Percentiles rank a stretch among this genome's conserved stretches.
These are phyloP conservation scores for Platypus cylindrus DNA, from an alignment of 2,888 invertebrate genomes.

Conservation along the genomic window DNA sequence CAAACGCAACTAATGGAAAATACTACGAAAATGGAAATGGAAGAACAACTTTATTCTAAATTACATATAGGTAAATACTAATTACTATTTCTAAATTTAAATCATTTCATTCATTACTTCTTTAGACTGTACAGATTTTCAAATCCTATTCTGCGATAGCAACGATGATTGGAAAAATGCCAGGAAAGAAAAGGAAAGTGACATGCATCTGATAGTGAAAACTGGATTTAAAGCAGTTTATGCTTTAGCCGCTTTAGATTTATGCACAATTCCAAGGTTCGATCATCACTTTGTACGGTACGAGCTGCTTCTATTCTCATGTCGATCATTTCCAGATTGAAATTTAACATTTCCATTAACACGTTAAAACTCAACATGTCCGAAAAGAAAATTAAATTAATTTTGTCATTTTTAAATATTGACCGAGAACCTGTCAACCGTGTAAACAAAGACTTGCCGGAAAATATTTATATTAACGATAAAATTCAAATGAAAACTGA, in stretches of 20 bases:
- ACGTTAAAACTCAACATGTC: slow-evolving; percentile 64
- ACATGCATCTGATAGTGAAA: slow-evolving; percentile 60
- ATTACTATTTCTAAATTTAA: background rate
- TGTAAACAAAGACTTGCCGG: slow-evolving; percentile 17
- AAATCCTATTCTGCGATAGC: slow-evolving; percentile 47
- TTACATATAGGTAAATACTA: slow-evolving; percentile 34
- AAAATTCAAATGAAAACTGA: slow-evolving; percentile 14
- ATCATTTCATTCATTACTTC: background rate
- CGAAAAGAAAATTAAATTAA: slow-evolving; percentile 51
- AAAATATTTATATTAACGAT: slow-evolving; percentile 19
- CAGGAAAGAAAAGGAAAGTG: slow-evolving; percentile 57
- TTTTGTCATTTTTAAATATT: slow-evolving; percentile 46
- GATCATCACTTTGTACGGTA: background rate
- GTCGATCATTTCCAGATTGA: slow-evolving; percentile 57
- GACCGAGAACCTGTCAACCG: slow-evolving; percentile 22
- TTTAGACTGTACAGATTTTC: slow-evolving; percentile 53
- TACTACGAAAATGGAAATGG: slow-evolving; percentile 69
- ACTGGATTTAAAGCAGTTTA: slow-evolving; percentile 33
- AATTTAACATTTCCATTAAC: slow-evolving; percentile 59
- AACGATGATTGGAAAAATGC: slow-evolving; percentile 64
- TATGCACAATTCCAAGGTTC: slow-evolving; percentile 31
- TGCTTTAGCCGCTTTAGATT: slow-evolving; percentile 25
- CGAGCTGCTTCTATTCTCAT: too few species aligned
- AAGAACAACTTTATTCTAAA: slow-evolving; percentile 67
- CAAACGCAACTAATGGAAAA: slow-evolving; percentile 54